Percentiles rank a stretch among this genome's conserved stretches.
Evolutionary conservation across 2,797 vertebrate genomes (phyloP).

Genomic region (Lutjanus argentimaculatus): DNA sequence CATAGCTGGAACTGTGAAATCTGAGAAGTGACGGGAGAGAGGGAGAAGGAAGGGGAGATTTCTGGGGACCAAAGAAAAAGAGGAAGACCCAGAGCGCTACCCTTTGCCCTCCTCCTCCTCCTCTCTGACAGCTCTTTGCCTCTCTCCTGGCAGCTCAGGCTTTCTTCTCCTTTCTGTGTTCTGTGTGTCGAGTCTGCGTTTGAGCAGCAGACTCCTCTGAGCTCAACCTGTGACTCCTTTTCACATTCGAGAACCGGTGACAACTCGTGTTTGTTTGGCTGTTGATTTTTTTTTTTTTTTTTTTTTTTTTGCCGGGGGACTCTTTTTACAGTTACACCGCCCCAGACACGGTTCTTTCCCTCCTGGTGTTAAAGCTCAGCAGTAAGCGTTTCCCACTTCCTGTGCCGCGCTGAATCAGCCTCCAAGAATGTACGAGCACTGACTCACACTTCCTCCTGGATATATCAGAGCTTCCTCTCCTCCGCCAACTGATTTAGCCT

Average conservation of each 20-base stretch:
- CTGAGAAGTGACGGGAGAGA: slow-evolving; percentile 73
- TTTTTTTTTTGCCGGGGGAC: slow-evolving; percentile 27
- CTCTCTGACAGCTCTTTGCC: slow-evolving; percentile 45
- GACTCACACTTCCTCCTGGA: slow-evolving; percentile 99
- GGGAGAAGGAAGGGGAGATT: slow-evolving; percentile 64
- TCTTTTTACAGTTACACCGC: slow-evolving; percentile 61
- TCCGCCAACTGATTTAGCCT: slow-evolving; percentile 85
- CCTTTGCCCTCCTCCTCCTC: slow-evolving; percentile 54
- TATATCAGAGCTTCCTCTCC: slow-evolving; percentile 96
- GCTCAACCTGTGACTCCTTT: background rate
- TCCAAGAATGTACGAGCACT: slow-evolving; percentile 90
- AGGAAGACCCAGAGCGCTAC: slow-evolving; percentile 55
- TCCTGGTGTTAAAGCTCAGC: slow-evolving; percentile 79
- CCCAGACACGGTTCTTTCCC: slow-evolving; percentile 70
- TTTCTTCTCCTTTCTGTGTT: slow-evolving; percentile 27
- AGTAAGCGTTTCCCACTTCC: slow-evolving; percentile 90
- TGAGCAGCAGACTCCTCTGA: slow-evolving; percentile 35
- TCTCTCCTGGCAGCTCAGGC: slow-evolving; percentile 10
- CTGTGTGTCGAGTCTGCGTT: background rate
- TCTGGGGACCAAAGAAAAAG: slow-evolving; percentile 67
- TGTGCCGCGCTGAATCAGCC: slow-evolving; percentile 94
- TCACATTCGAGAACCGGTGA: background rate
- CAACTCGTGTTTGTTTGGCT: background rate
- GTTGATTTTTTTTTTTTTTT: background rate
- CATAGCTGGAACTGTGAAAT: slow-evolving; percentile 77